These are phyloP conservation scores for Triplophysa tibetana DNA, from an alignment of 2,113 vertebrate genomes.

Conservation along the genomic window DNA sequence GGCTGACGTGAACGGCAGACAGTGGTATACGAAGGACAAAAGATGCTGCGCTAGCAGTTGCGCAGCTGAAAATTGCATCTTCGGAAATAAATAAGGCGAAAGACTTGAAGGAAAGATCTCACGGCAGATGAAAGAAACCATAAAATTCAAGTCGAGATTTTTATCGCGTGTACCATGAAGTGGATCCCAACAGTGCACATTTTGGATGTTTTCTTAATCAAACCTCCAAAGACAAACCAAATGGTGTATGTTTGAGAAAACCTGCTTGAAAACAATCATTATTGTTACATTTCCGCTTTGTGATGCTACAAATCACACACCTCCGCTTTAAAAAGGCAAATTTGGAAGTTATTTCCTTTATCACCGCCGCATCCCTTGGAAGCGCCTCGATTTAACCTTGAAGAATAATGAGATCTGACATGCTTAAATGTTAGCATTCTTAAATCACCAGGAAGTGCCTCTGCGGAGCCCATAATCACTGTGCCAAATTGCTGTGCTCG, in stretches of 20 bases:
- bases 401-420: constrained; percentile 81
- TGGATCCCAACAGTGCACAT: too few species aligned
- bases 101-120: constrained; percentile 12
- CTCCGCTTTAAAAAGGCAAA: constrained; percentile 24
- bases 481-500: constrained; percentile 79
- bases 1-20: constrained; percentile 37
- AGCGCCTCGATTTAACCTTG: constrained; percentile 76
- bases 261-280: not conserved
- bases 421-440: constrained; percentile 84
- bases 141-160: not conserved
- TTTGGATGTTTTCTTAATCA: not conserved
- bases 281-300: not conserved
- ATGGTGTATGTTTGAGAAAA: not conserved
- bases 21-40: constrained; percentile 26
- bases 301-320: not conserved
- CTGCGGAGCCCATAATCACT: constrained; percentile 80
- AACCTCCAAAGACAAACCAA: not conserved
- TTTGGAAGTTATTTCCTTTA: constrained; percentile 62
- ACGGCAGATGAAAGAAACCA: not conserved
- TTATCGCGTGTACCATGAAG: not conserved
- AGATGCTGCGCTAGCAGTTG: constrained; percentile 29
- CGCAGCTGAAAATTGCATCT: constrained; percentile 57
- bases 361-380: constrained; percentile 62
- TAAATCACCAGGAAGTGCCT: constrained; percentile 83
- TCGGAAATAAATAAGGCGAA: constrained; percentile 47